Evolutionary conservation across 37 sponge, comb jelly and placozoan species (phyloP).

Genomic region (Bolinopsis microptera): DNA sequence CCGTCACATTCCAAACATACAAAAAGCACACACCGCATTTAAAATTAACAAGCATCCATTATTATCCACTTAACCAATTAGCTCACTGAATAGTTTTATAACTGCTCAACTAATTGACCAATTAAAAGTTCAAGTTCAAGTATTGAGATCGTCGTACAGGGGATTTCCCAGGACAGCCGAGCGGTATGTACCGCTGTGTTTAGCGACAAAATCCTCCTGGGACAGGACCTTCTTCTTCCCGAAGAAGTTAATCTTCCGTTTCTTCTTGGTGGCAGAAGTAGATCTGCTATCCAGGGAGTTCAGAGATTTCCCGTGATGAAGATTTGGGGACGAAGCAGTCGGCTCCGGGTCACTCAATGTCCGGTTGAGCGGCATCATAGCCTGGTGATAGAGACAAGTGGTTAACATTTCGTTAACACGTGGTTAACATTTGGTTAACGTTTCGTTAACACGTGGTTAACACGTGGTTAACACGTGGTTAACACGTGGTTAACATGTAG

Average conservation of each 20-base stretch:
- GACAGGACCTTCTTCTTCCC: background rate
- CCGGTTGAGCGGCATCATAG: background rate
- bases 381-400: too few species aligned
- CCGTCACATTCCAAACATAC: background rate
- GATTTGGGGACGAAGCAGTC: background rate
- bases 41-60: background rate
- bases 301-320: background rate
- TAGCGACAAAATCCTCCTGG: conserved; percentile 27
- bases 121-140: background rate
- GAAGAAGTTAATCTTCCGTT: background rate
- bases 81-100: background rate
- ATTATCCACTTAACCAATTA: background rate
- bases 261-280: background rate
- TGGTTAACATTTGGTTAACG: too few species aligned
- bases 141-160: conserved; percentile 1
- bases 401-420: too few species aligned
- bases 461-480: too few species aligned
- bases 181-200: conserved; percentile 1
- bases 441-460: too few species aligned
- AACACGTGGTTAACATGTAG: too few species aligned
- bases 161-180: background rate
- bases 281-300: background rate
- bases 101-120: too few species aligned
- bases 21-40: too few species aligned
- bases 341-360: background rate